Conservation (phyloP, 2,113 vertebrate species). For the Atherinomorus stipes region DNA sequence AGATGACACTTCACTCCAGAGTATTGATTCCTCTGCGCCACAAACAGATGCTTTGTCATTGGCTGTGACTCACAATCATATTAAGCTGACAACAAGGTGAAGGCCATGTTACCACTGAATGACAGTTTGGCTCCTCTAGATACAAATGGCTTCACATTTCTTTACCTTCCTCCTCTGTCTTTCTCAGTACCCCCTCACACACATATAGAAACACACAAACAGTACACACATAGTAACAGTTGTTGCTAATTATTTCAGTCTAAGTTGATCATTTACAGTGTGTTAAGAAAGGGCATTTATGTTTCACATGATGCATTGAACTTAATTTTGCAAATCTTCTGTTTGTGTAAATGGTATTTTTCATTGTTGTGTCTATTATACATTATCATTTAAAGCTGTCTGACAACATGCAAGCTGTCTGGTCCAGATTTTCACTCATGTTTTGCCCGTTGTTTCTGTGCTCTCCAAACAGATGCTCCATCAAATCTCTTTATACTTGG, state of each 20-base stretch:
- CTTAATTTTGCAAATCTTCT: conserved; percentile 42
- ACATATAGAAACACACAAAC: background rate
- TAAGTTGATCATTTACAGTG: conserved; percentile 42
- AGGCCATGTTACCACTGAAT: conserved; percentile 61
- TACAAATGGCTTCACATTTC: conserved; percentile 53
- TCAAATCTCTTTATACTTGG: conserved; percentile 75
- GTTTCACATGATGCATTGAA: conserved; percentile 28
- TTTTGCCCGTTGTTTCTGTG: conserved; percentile 68
- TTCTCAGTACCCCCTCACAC: background rate
- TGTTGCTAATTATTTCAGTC: conserved; percentile 16
- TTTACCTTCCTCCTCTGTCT: conserved; percentile 14
- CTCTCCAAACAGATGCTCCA: conserved; percentile 77
- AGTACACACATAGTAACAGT: conserved; percentile 4
- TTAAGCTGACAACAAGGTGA: conserved; percentile 70
- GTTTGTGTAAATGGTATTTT: conserved; percentile 51
- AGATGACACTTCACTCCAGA: conserved; percentile 45
- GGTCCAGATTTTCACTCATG: conserved; percentile 69
- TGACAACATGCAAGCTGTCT: conserved; percentile 59
- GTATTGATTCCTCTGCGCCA: conserved; percentile 67
- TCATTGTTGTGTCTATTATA: conserved; percentile 59
- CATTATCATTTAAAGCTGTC: conserved; percentile 52
- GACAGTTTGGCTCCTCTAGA: conserved; percentile 43
- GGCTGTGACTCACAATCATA: conserved; percentile 65
- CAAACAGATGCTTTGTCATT: conserved; percentile 71
- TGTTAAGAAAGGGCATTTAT: conserved; percentile 27